Base-by-base conservation (phyloP, 1,140 invertebrate species). In the Panagrolaimus sp. region DNA sequence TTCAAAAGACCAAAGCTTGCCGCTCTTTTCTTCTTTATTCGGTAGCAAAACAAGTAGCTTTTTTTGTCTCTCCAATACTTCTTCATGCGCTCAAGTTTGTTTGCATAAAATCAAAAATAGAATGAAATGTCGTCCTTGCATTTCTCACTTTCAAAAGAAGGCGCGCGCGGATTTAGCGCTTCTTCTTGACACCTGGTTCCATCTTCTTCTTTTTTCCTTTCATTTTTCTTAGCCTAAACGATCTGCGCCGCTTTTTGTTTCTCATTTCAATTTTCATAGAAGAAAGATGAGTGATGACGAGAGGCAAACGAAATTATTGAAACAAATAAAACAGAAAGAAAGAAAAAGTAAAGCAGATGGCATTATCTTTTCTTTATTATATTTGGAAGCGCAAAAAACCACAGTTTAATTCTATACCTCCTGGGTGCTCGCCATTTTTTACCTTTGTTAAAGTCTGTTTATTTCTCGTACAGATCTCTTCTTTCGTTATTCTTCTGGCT, bases 221-320 rank as follows among this genome's bases (percentile, higher is more conserved):
- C n/a, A n/a, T n/a, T n/a, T n/a, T 57, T 57, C 27, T 25, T 20
- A 27, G 27, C 51, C 20, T 25, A 57, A 57, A 57, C 20, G n/a
- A 20, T 27, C 20, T 57, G 51, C 27, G 51, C 51, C 51, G 51
- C 51, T 27, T 25, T 57, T 16, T 38, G 31, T 38, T 38, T 38
- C 31, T 38, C 7, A 38, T 38, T 38, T 38, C 7, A 4, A 4
- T 38, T 38, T 38, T 57, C 51, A 11, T 25, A 57, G 20, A 20
- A 57, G 20, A 16, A 57, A 57, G 51, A 57, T 57, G 51, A 57
- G 51, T 57, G 51, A 57, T 57, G 51, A 57, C 20, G 51, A 23
- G 47, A 20, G 27, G 51, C 51, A 57, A 57, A 57, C 20, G 51
- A 16, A 57, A 57, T 57, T 57, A 57, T 57, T 20, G 51, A 20